Conservation (phyloP, 1,140 invertebrate genomes). For the Ladona fulva region DNA sequence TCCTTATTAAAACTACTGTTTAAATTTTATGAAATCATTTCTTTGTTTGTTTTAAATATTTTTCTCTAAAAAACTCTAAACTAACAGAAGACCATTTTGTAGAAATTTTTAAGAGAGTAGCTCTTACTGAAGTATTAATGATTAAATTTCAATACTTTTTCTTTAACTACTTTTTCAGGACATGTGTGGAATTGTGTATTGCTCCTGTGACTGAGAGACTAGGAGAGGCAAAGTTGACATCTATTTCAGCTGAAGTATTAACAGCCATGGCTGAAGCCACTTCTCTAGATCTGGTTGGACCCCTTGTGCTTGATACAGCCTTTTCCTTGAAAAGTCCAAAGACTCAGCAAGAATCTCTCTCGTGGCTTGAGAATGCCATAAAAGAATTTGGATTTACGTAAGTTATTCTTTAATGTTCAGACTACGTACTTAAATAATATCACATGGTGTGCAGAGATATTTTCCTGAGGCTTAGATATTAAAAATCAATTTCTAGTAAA, state of each 20-base stretch:
- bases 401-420: conserved; percentile 34
- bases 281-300: conserved; percentile 62
- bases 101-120: too few species aligned
- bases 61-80: too few species aligned
- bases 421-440: too few species aligned
- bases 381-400: conserved; percentile 76
- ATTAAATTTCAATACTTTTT: too few species aligned
- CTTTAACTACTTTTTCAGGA: conserved; percentile 36
- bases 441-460: too few species aligned
- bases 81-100: too few species aligned
- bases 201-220: conserved; percentile 77
- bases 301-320: conserved; percentile 59
- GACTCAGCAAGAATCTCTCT: conserved; percentile 73
- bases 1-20: too few species aligned
- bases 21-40: too few species aligned
- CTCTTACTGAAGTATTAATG: too few species aligned
- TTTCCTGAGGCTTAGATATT: too few species aligned
- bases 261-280: conserved; percentile 67
- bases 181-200: conserved; percentile 63
- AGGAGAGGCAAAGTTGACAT: conserved; percentile 72
- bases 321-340: conserved; percentile 87
- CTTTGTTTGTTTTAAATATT: too few species aligned
- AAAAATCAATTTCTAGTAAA: too few species aligned
- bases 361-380: conserved; percentile 67
- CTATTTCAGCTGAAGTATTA: conserved; percentile 57